Conservation (phyloP, 2,113 vertebrate species). For the Strix aluco region DNA sequence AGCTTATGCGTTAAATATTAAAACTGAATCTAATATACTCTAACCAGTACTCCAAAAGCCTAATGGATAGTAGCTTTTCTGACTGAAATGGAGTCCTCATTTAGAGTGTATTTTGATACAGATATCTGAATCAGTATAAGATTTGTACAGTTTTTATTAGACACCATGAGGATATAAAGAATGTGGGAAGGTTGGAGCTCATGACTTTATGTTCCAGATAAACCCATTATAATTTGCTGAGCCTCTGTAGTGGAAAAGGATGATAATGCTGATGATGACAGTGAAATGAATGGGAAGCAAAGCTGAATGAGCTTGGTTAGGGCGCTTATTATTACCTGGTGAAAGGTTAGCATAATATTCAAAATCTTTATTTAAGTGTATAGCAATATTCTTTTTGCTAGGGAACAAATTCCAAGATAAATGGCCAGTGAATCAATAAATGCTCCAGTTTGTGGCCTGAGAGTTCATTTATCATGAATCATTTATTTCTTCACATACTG, state of each 20-base stretch:
- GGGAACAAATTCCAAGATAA: slow-evolving; percentile 16
- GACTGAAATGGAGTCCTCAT: not conserved
- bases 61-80: not conserved
- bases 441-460: not conserved
- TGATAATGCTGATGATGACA: not conserved
- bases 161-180: not conserved
- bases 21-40: not conserved
- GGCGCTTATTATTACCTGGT: not conserved
- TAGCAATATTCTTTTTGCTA: slow-evolving; percentile 18
- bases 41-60: not conserved
- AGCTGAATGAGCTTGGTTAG: slow-evolving; percentile 3
- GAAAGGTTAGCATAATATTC: slow-evolving; percentile 25
- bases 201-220: not conserved
- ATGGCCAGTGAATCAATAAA: slow-evolving; percentile 45
- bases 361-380: slow-evolving; percentile 12
- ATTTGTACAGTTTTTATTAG: not conserved
- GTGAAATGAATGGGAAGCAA: not conserved
- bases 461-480: slow-evolving; percentile 34
- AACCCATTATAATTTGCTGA: not conserved
- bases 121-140: not conserved
- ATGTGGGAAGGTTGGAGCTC: not conserved
- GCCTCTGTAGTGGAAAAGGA: not conserved
- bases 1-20: slow-evolving; percentile 13
- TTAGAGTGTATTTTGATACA: not conserved
- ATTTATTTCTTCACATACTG: slow-evolving; percentile 1